Conservation (phyloP, 2,888 invertebrate genomes). For the Mesopsocus fuscifrons region DNA sequence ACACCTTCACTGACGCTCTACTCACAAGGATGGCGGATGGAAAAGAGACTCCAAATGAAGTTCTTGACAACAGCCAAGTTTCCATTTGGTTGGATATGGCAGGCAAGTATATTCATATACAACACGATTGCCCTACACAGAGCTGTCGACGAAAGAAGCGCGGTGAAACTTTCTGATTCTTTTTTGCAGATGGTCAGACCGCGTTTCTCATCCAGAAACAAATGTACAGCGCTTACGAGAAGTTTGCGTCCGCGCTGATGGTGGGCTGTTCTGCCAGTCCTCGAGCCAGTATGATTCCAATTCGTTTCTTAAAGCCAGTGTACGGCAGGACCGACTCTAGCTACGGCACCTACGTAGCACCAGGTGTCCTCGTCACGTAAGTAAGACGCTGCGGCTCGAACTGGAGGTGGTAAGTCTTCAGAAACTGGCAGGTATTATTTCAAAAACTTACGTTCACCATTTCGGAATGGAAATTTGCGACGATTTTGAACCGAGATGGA, state of each 20-base stretch:
- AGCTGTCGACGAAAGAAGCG: too few relatives aligned
- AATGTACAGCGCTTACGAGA: slow-evolving; percentile 23
- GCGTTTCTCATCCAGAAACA: slow-evolving; percentile 23
- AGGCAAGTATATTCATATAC: slow-evolving; percentile 22
- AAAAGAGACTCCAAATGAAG: slow-evolving; percentile 20
- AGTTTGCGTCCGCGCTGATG: slow-evolving; percentile 22
- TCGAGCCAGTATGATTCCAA: slow-evolving; percentile 17
- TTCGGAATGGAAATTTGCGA: too few relatives aligned
- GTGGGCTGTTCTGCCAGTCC: slow-evolving; percentile 20
- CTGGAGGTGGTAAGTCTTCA: too few relatives aligned
- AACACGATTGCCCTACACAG: too few relatives aligned
- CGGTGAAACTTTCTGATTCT: too few relatives aligned
- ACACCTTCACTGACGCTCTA: slow-evolving; percentile 23
- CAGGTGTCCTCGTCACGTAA: slow-evolving; percentile 26
- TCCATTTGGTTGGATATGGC: slow-evolving; percentile 22
- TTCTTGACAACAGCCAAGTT: slow-evolving; percentile 21
- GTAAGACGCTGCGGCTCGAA: too few relatives aligned
- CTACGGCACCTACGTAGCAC: slow-evolving; percentile 31
- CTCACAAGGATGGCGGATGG: slow-evolving; percentile 18
- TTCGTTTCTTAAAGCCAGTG: slow-evolving; percentile 20
- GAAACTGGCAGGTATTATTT: too few relatives aligned
- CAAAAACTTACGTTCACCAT: too few relatives aligned
- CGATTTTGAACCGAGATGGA: too few relatives aligned
- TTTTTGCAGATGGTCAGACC: slow-evolving; percentile 26
- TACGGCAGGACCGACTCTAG: slow-evolving; percentile 22